A percentile compares a stretch with the other conserved stretches of the same genome.
Evolutionary conservation across 2,888 invertebrate genomes (phyloP).

Genomic region (Minunthozetes semirufus): DNA sequence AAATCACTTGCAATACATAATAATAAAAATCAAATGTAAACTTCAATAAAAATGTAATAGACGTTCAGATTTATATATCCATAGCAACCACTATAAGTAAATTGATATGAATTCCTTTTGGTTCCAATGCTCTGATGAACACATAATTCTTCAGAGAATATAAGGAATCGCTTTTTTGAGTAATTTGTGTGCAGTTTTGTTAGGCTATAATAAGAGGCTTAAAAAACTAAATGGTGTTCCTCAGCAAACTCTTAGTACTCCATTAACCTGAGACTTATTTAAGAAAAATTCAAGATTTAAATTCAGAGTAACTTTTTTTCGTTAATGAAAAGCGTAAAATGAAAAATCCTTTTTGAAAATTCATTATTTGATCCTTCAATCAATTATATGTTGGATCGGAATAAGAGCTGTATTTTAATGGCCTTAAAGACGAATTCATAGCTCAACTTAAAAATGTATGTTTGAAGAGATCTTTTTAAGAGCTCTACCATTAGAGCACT

Average conservation of each 20-base stretch:
- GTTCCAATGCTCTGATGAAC: constrained; percentile 10
- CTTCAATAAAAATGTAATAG: constrained; percentile 11
- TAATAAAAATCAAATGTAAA: constrained; percentile 7
- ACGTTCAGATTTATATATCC: constrained; percentile 11
- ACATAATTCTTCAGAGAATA: background rate
- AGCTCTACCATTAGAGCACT: background rate
- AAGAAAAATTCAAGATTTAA: background rate
- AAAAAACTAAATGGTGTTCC: background rate
- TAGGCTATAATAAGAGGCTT: background rate
- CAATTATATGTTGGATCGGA: background rate
- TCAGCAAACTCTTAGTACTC: background rate
- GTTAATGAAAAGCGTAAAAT: background rate
- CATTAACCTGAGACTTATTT: constrained; percentile 11
- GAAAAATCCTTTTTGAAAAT: background rate
- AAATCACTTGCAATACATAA: constrained; percentile 2
- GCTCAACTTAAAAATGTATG: constrained; percentile 1
- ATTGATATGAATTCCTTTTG: constrained; percentile 14
- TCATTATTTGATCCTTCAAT: background rate
- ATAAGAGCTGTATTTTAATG: background rate
- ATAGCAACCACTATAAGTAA: constrained; percentile 16
- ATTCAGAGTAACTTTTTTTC: background rate
- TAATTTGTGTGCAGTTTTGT: background rate
- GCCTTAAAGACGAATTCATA: background rate
- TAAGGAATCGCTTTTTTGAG: background rate
- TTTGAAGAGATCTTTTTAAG: background rate